Conservation (phyloP, 64 coral and sea anemone species). For the Stichodactyla mertensii region DNA sequence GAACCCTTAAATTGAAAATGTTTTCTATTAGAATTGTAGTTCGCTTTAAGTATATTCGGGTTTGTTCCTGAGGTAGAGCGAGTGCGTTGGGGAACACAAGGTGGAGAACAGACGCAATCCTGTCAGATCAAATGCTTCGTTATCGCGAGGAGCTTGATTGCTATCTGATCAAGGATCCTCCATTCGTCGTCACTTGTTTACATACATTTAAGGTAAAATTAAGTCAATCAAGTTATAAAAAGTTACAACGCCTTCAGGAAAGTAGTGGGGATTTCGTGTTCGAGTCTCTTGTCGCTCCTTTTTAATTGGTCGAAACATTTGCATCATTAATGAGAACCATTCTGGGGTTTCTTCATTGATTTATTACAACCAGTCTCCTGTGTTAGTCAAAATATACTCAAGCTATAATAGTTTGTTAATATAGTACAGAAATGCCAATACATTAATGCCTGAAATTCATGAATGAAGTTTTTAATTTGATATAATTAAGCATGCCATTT, state of each 20-base stretch:
- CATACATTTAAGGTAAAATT: not conserved
- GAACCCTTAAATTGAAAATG: not conserved
- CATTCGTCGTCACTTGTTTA: not conserved
- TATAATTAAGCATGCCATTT: too few species aligned
- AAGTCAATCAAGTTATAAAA: not conserved
- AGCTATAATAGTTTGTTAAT: too few species aligned
- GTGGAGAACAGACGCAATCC: not conserved
- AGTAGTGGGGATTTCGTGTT: not conserved
- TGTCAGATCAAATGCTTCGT: not conserved
- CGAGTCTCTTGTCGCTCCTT: not conserved
- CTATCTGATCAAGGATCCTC: not conserved
- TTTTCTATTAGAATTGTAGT: not conserved
- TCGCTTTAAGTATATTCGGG: not conserved
- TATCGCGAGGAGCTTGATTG: slow-evolving; percentile 19
- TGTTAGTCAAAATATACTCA: too few species aligned
- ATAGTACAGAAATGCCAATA: too few species aligned
- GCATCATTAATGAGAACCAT: not conserved
- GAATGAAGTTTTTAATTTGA: too few species aligned
- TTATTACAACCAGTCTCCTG: not conserved
- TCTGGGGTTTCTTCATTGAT: not conserved
- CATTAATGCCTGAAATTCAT: too few species aligned
- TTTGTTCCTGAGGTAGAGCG: not conserved
- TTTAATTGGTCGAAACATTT: not conserved
- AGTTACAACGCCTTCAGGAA: not conserved
- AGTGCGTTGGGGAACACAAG: not conserved